Conservation (phyloP, 2,888 invertebrate species). For the Mimumesa dahlbomi region DNA sequence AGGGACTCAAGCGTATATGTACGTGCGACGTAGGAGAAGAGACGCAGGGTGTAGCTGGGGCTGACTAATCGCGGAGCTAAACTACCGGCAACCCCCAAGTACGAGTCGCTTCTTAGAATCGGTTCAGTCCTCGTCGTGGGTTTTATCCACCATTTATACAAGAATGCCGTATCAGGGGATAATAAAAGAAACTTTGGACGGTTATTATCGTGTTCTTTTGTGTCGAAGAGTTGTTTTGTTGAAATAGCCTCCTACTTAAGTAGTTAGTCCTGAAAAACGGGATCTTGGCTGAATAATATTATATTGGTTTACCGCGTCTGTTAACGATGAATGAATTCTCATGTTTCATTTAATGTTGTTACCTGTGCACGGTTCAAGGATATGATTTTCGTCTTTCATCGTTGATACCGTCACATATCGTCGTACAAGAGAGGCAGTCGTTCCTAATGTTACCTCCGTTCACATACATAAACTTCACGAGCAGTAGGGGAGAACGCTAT, state of each 20-base stretch:
- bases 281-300: no score
- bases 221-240: conserved; percentile 6
- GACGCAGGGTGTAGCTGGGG: conserved; percentile 52
- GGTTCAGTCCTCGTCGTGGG: conserved; percentile 35
- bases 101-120: conserved; percentile 57
- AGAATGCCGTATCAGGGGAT: conserved; percentile 43
- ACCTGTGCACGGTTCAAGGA: no score
- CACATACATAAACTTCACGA: not conserved
- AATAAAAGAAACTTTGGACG: conserved; percentile 35
- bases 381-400: no score
- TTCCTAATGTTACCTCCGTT: conserved; percentile 15
- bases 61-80: conserved; percentile 63
- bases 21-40: conserved; percentile 34
- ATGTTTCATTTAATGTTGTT: no score
- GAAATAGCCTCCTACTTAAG: no score
- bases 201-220: conserved; percentile 45
- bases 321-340: no score
- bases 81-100: conserved; percentile 57
- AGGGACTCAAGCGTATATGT: conserved; percentile 32
- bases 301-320: no score
- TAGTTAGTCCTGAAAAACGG: no score
- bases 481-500: conserved; percentile 22
- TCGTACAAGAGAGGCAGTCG: conserved; percentile 8
- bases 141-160: conserved; percentile 56
- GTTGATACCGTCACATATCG: conserved; percentile 22